Evolutionary conservation across 2,113 vertebrate species (phyloP), one percentile per base, ranked within the genome.

Genomic region (Psilopogon haemacephalus): DNA sequence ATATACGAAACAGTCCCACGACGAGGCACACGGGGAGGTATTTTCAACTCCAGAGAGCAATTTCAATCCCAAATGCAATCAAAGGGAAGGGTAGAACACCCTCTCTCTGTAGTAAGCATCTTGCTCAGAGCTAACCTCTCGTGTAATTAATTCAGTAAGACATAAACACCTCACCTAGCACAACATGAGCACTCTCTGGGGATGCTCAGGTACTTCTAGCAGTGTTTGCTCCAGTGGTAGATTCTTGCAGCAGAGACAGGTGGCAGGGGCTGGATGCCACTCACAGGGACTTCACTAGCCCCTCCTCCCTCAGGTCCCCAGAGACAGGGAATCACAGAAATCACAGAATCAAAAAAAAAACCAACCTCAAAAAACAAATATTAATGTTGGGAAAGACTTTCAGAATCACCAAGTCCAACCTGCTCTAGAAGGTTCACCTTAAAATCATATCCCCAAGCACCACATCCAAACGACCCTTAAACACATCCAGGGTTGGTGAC

Each of bases 1-100:
- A 33, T 6, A 27, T 26, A 32, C 6, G 37, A 33, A 69, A 67
- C 3, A 19, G 28, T 55, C 60, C 5, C 2, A n/a, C 17, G 80
- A n/a, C 79, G 5, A 0, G 0, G 3, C 2, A 0, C 9, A 12
- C 3, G 16, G 28, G 56, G 23, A 35, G 33, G 9, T 32, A 27
- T 83, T 83, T 85, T 72, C 48, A 92, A 79, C 0, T 0, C 12
- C 1, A 0, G 14, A 35, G 15, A 69, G 11, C 26, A 80, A 81
- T 44, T 7, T 18, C 38, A 58, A 58, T 52, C 35, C 6, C 30
- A 42, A 30, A 59, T 7, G 65, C 55, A 63, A 70, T 26, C 24
- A 63, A 26, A 1, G 7, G 40, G 15, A 70, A 63, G 4, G 15
- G 23, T 19, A 84, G 60, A 58, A 63, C 17, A 19, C 1, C 2